These are phyloP conservation scores for Agrochola lota DNA, from an alignment of 2,888 invertebrate genomes.

Conservation along the genomic window DNA sequence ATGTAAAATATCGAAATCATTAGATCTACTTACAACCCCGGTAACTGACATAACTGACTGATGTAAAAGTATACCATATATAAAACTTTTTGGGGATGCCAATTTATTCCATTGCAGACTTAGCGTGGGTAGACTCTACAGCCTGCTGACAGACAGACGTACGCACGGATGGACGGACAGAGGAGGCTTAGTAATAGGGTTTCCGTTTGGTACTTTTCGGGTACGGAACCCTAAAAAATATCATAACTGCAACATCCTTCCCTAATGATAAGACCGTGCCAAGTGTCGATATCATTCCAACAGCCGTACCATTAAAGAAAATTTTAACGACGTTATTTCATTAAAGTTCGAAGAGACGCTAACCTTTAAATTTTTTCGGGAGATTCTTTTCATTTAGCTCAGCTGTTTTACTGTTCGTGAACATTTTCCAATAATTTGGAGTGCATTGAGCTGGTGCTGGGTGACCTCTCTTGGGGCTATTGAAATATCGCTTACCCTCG, in stretches of 20 bases:
- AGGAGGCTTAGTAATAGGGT: too few species aligned
- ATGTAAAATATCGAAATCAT: too few species aligned
- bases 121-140: too few species aligned
- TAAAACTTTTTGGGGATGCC: too few species aligned
- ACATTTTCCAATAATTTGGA: conserved; percentile 80
- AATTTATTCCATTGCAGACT: too few species aligned
- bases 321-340: conserved; percentile 46
- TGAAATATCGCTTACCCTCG: conserved; percentile 82
- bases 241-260: background rate
- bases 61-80: too few species aligned
- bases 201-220: too few species aligned
- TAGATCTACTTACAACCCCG: too few species aligned
- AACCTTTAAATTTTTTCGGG: conserved; percentile 52
- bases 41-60: too few species aligned
- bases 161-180: too few species aligned
- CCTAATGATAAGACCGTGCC: background rate
- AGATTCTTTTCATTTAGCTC: conserved; percentile 56
- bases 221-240: background rate
- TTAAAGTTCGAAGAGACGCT: conserved; percentile 31
- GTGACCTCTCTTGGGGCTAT: conserved; percentile 74
- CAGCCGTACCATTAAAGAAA: conserved; percentile 2
- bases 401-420: conserved; percentile 68
- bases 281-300: conserved; percentile 2
- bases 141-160: too few species aligned
- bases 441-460: conserved; percentile 69